These are phyloP conservation scores for Mastomys coucha DNA, from an alignment of 2,113 vertebrate species.

Conservation along the genomic window DNA sequence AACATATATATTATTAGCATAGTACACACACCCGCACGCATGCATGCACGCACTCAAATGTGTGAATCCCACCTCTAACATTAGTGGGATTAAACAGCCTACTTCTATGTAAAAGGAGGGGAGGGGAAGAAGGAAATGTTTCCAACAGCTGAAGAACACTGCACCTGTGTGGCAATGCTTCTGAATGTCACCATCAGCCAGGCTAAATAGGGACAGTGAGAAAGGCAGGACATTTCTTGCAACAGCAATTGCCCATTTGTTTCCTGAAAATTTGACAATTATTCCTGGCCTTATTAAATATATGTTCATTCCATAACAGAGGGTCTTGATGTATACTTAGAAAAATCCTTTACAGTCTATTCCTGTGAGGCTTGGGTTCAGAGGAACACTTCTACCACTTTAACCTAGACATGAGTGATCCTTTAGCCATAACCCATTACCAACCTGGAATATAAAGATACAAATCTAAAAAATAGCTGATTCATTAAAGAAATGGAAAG, in stretches of 20 bases:
- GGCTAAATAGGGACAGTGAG: conserved; percentile 66
- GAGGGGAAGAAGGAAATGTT: background rate
- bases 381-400: background rate
- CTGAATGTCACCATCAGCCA: conserved; percentile 27
- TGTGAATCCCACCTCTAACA: conserved; percentile 44
- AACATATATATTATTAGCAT: background rate
- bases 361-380: background rate
- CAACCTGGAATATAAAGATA: background rate
- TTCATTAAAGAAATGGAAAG: background rate
- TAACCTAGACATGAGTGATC: conserved; percentile 23
- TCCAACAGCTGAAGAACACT: conserved; percentile 71
- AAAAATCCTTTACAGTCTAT: background rate
- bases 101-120: background rate
- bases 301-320: background rate
- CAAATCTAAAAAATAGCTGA: background rate
- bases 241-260: conserved; percentile 49
- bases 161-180: conserved; percentile 67
- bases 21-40: background rate
- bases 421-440: background rate
- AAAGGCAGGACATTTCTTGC: conserved; percentile 45
- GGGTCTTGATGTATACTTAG: background rate
- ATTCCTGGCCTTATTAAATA: conserved; percentile 43
- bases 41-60: conserved; percentile 52
- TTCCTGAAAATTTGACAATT: conserved; percentile 30
- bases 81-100: conserved; percentile 31